Conservation (phyloP, 64 coral and sea anemone species). For the Montipora sp. region DNA sequence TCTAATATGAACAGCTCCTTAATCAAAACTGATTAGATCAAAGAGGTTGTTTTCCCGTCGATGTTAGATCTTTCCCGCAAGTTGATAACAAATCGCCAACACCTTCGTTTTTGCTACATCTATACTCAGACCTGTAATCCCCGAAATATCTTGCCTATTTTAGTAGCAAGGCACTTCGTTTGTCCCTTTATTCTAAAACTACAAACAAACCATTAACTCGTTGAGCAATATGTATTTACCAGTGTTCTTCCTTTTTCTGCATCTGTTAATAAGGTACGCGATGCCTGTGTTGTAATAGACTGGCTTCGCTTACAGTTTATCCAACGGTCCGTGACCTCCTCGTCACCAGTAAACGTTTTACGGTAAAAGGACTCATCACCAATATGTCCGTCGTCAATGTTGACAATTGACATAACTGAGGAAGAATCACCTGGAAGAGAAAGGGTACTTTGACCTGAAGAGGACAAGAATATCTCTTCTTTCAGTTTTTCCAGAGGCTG, state of each 20-base stretch:
- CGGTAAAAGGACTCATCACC: not conserved
- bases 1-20: too few species aligned
- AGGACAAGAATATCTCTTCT: not conserved
- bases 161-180: not conserved
- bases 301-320: conserved; percentile 14
- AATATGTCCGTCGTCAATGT: not conserved
- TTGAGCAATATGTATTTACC: not conserved
- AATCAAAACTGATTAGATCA: too few species aligned
- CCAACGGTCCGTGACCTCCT: conserved; percentile 28
- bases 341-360: not conserved
- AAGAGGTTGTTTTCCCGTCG: too few species aligned
- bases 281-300: not conserved
- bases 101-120: too few species aligned
- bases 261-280: not conserved
- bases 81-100: too few species aligned
- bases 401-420: conserved; percentile 10
- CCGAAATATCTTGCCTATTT: too few species aligned
- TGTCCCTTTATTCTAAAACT: not conserved
- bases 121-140: too few species aligned
- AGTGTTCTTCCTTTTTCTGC: not conserved
- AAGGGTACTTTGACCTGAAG: not conserved
- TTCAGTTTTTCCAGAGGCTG: conserved; percentile 12
- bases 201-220: not conserved
- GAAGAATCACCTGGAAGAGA: not conserved
- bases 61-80: too few species aligned